These are phyloP conservation scores for Bicyclus anynana DNA, from an alignment of 1,140 invertebrate genomes.

Conservation along the genomic window DNA sequence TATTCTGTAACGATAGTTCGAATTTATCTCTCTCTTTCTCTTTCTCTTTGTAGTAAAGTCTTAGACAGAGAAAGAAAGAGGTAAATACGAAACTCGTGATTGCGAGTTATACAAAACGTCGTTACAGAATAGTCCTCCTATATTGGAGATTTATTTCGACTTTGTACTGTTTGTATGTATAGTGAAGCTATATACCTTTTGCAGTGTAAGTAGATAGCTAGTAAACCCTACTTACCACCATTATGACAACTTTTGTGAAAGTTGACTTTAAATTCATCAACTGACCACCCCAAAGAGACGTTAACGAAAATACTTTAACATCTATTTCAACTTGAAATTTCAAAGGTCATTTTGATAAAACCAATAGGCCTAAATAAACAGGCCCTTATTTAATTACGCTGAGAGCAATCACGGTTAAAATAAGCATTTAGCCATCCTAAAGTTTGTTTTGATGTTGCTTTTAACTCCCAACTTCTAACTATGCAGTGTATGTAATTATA, in stretches of 20 bases:
- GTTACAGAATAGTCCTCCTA: too few relatives aligned
- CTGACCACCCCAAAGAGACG: not conserved
- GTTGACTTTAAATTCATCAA: not conserved
- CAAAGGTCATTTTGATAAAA: constrained; percentile 9
- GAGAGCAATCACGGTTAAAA: constrained; percentile 10
- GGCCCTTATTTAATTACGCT: constrained; percentile 7
- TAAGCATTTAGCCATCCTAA: constrained; percentile 4
- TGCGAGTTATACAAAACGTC: too few relatives aligned
- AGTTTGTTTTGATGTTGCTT: constrained; percentile 7
- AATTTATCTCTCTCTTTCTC: too few relatives aligned
- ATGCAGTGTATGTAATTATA: not conserved
- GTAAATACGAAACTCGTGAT: too few relatives aligned
- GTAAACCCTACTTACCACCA: not conserved
- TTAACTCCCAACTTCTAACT: not conserved
- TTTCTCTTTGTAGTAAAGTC: too few relatives aligned
- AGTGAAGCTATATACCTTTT: too few relatives aligned
- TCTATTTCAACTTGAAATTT: not conserved
- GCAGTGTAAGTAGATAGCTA: too few relatives aligned
- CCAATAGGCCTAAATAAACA: constrained; percentile 9
- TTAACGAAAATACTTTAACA: not conserved
- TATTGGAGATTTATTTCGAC: too few relatives aligned
- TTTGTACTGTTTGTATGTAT: too few relatives aligned
- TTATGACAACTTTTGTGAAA: not conserved
- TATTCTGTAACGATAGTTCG: too few relatives aligned
- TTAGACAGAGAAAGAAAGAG: too few relatives aligned